Conservation (phyloP, 2,888 invertebrate genomes). For the Subacronicta megacephala region DNA sequence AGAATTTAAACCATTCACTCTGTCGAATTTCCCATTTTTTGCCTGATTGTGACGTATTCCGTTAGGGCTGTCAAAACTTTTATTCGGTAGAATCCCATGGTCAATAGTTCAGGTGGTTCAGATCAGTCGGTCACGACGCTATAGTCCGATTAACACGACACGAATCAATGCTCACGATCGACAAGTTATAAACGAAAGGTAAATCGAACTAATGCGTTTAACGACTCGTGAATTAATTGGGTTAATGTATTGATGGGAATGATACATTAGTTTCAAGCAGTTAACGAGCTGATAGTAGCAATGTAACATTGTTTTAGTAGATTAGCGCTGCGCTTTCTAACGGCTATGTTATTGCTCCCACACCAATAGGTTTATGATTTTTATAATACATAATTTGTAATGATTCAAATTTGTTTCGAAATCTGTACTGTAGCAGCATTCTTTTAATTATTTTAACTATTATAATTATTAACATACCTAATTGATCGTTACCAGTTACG, state of each 20-base stretch:
- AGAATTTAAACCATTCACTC: constrained; percentile 52
- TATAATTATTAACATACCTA: constrained; percentile 14
- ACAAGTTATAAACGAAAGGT: constrained; percentile 56
- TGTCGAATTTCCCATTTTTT: constrained; percentile 53
- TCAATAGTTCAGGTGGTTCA: constrained; percentile 58
- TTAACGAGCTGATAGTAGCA: constrained; percentile 48
- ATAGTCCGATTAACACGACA: constrained; percentile 64
- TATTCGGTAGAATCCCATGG: constrained; percentile 51
- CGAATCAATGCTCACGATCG: constrained; percentile 69
- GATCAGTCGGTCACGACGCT: constrained; percentile 71
- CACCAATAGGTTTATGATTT: constrained; percentile 30
- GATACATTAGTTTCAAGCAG: constrained; percentile 43
- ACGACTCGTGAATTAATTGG: constrained; percentile 53
- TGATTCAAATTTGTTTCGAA: constrained; percentile 12
- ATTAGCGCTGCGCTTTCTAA: constrained; percentile 28
- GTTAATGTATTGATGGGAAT: constrained; percentile 56
- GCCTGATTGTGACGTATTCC: constrained; percentile 61
- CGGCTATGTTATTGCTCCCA: constrained; percentile 13
- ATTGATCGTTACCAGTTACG: constrained; percentile 25
- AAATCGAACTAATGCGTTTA: constrained; percentile 47
- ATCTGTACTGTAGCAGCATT: constrained; percentile 15
- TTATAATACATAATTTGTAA: constrained; percentile 9
- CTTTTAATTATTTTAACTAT: constrained; percentile 5
- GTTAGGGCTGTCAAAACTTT: constrained; percentile 61
- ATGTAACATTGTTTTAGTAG: constrained; percentile 19